phyloP scores from a whole-genome alignment of 2,113 vertebrate species.

The Phalacrocorax pelagicus region DNA sequence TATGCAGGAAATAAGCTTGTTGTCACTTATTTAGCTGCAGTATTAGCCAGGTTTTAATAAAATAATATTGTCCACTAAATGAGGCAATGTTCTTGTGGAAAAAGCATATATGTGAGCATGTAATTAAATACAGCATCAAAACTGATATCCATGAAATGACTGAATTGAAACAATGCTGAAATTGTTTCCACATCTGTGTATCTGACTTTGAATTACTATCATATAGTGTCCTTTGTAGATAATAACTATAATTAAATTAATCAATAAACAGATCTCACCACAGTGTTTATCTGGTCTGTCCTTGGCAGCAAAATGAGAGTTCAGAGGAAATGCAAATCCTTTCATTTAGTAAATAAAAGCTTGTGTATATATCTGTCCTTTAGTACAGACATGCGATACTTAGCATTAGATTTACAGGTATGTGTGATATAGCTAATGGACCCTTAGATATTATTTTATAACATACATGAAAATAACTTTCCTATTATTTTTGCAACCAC shows the following conservation, averaged over 20 bases:
- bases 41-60: background rate
- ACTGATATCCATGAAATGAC: background rate
- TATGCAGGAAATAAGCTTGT: background rate
- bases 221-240: background rate
- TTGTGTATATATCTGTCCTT: background rate
- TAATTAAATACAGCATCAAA: background rate
- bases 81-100: background rate
- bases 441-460: background rate
- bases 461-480: background rate
- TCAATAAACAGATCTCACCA: constrained; percentile 32
- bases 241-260: constrained; percentile 30
- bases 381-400: background rate
- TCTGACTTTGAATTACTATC: background rate
- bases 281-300: background rate
- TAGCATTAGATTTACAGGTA: background rate
- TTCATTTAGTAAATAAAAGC: constrained; percentile 18
- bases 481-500: too few species aligned
- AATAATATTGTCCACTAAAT: background rate
- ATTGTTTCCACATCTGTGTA: background rate
- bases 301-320: constrained; percentile 17
- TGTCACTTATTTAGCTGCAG: background rate
- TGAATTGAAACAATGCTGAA: background rate
- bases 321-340: background rate
- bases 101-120: background rate
- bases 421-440: background rate